Evolutionary conservation across 1,140 invertebrate genomes (phyloP), one percentile per base, ranked within the genome.

Genomic region (Pseudobourletiella spinata): DNA sequence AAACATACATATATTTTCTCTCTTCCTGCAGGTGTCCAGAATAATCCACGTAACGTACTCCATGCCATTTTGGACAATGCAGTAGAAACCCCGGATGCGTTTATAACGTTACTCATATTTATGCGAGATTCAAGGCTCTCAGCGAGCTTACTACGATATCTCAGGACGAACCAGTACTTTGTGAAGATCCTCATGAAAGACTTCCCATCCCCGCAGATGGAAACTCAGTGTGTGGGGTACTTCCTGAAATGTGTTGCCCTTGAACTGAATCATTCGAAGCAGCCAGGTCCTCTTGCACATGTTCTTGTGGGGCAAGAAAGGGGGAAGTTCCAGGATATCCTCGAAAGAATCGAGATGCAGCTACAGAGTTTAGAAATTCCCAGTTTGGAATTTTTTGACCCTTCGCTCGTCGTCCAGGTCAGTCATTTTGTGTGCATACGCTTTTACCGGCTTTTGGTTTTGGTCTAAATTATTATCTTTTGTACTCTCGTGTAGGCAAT

Each of bases 191-290:
- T 64, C 2, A 28, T 39, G 0, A 48, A 63, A 20, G 14, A 44
- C 2, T 43, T 61, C 20, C 25, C 39, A 1, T 26, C 18, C 0
- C 11, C 22, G 4, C 4, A 57, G 18, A 54, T 61, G 55, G 16
- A 32, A 0, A 2, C 44, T 24, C 39, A 64, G 54, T 48, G 24
- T n/a, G 46, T 66, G 15, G 64, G 61, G 1, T 54, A 61, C 16
- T 69, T 69, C 52, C 24, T 69, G 1, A 66, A 66, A 35, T 66
- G 64, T 46, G 26, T 69, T 22, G 63, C 67, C 3, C 26, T 69
- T 16, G 67, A 69, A 26, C 29, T 69, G 24, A 66, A 62, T 15
- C 26, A 28, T 3, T 43, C 63, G 0, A 28, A 46, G 15, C 25
- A 29, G 22, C 8, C 46, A 16, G 30, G 28, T 8, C 46, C 59